Evolutionary conservation across 92 coral and sea anemone species (phyloP), one percentile per base, ranked within the genome.

Genomic region (Epizoanthus scotinus): DNA sequence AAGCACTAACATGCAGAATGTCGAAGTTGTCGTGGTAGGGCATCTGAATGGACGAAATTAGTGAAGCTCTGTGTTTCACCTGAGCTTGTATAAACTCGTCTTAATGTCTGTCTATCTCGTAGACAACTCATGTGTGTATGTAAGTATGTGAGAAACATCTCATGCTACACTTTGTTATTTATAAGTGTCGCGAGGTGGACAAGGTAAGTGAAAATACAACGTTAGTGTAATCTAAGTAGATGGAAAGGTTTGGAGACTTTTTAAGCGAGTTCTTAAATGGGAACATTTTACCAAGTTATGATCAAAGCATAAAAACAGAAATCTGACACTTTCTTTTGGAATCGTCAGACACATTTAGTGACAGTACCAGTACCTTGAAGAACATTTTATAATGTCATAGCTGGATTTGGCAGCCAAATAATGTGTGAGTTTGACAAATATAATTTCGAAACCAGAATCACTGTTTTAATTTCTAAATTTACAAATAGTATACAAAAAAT

Each of bases 1-100:
- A 19, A 28, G 20, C 14, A 34, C 52, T 70, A 74, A 21, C 22
- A 74, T 74, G 40, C 79, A 74, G 79, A 74, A 74, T 56, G 65
- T 74, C 79, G 79, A 74, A 34, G 79, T 74, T 10, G 79, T 74
- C 66, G 58, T 34, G 67, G 54, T 40, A 31, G 13, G 79, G 79
- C 13, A 47, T 26, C 61, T 34, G 10, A 31, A 24, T 20, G 62
- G 66, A 38, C 17, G 17, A 40, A 58, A 36, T n/a, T n/a, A n/a
- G n/a, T 18, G 57, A 70, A 71, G 28, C 28, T 2, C 78, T 7
- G 52, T 53, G 63, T 49, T 14, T 17, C 20, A 25, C 57, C 21
- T 53, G 67, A 55, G 15, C 49, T 74, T 9, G 14, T 12, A 57
- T 7, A 31, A 9, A 29, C 5, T 38, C 53, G 34, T 73, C 34